phyloP scores from a whole-genome alignment of 2,113 vertebrate genomes.

The Scatophagus argus region DNA sequence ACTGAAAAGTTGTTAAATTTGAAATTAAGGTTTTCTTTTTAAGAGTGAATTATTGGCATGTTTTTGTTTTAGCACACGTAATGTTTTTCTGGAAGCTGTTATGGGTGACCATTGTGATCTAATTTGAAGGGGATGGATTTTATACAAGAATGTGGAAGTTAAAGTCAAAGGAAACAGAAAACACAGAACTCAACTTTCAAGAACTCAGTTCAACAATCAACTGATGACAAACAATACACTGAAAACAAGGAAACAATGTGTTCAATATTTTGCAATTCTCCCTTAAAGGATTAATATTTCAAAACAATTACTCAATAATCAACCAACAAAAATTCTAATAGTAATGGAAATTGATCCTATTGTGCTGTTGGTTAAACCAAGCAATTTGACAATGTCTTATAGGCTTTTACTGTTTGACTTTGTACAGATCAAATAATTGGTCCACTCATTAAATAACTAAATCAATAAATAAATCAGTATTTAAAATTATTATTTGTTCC shows the following conservation, averaged over 20 bases:
- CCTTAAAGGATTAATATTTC: not conserved
- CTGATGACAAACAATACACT: not conserved
- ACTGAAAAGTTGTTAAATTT: constrained; percentile 44
- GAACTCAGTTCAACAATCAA: not conserved
- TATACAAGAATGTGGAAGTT: not conserved
- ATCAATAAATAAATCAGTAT: not conserved
- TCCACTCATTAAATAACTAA: not conserved
- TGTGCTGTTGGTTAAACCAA: constrained; percentile 3
- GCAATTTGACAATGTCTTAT: not conserved
- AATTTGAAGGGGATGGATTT: not conserved
- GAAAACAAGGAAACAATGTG: not conserved
- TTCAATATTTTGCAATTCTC: not conserved
- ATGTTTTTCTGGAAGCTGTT: not conserved
- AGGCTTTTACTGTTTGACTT: not conserved
- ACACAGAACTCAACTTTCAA: not conserved
- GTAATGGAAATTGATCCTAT: not conserved
- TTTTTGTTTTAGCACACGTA: not conserved
- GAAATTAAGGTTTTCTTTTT: not conserved
- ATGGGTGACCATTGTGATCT: not conserved
- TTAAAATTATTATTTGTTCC: not conserved
- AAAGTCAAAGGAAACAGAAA: not conserved
- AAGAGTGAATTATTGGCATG: not conserved
- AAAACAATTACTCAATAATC: not conserved
- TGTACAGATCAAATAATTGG: not conserved
- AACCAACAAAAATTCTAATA: not conserved